Base-by-base conservation (phyloP, 2,888 invertebrate species). In the Tenthredo distinguenda region DNA sequence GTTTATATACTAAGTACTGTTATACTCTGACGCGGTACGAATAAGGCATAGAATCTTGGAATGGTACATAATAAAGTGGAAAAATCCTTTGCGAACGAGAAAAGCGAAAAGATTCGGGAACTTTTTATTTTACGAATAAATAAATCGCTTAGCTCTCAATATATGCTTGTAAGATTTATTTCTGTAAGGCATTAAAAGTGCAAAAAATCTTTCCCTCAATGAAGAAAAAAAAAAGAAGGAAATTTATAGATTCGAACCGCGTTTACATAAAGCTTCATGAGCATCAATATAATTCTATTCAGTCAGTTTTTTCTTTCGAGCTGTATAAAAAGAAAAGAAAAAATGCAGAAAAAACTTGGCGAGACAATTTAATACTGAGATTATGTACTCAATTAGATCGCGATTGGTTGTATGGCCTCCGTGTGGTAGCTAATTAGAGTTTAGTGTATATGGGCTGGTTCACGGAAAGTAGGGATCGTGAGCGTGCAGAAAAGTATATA, bases 331-430 rank as follows among this genome's bases (percentile, higher is more conserved):
- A 21, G 47, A 50, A 12, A 31, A 50, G 12, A 26, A 76, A 26
- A 34, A 6, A 7, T 1, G 21, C 4, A 47, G 15, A 21, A 77
- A 77, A 50, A 77, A 77, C 6, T 77, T 50, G 47, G 31, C 50
- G 34, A 50, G 50, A 77, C 47, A 77, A 77, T 77, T 77, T 26
- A 31, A 77, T n/a, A 55, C 62, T n/a, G 21, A 81, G 40, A 81
- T 81, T 81, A 62, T 58, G 79, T 62, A 58, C 40, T 81, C 79
- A 81, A 62, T 81, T 81, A 81, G 77, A 77, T 77, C 31, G 77
- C 77, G 31, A 31, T 55, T 77, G 50, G 31, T 81, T 77, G 31
- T 77, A 74, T 74, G 5, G 37, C 37, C 37, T 62, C 79, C 40
- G 79, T 40, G 40, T 55, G 34, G 50, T 31, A 40, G 58, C 79